Conservation (phyloP, 2,113 vertebrate genomes). For the Aepyceros melampus region DNA sequence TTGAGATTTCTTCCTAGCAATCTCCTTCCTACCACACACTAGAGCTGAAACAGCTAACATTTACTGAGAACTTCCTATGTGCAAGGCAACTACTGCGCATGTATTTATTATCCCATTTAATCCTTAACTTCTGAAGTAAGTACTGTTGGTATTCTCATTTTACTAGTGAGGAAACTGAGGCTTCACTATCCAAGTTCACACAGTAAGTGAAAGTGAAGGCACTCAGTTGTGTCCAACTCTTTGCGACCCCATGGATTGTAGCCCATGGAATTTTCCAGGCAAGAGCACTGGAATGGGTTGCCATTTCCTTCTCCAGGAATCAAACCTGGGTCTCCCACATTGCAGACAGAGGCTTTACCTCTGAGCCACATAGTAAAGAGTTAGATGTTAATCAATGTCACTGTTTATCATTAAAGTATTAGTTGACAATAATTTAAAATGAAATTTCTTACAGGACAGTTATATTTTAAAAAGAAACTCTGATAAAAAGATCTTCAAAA, state of each 20-base stretch:
- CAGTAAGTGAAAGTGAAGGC: neutral
- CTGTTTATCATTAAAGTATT: neutral
- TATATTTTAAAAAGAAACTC: neutral
- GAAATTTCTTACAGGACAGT: neutral
- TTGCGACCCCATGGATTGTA: neutral
- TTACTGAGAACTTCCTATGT: neutral
- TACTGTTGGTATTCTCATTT: neutral
- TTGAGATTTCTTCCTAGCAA: neutral
- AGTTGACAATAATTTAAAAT: neutral
- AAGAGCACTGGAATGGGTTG: neutral
- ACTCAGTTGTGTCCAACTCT: neutral
- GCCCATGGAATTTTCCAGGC: neutral
- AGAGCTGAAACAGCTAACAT: neutral
- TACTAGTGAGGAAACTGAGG: neutral
- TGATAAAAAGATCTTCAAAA: neutral
- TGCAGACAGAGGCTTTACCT: neutral
- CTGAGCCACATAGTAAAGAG: neutral
- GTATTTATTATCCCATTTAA: neutral
- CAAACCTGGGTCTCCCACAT: neutral
- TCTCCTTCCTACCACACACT: neutral
- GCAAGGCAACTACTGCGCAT: neutral
- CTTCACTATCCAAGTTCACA: neutral
- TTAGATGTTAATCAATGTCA: neutral
- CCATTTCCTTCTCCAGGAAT: neutral
- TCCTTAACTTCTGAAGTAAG: neutral